These are phyloP conservation scores for Tanaodytes sp. DNA, from an alignment of 2,888 invertebrate genomes.

Conservation along the genomic window DNA sequence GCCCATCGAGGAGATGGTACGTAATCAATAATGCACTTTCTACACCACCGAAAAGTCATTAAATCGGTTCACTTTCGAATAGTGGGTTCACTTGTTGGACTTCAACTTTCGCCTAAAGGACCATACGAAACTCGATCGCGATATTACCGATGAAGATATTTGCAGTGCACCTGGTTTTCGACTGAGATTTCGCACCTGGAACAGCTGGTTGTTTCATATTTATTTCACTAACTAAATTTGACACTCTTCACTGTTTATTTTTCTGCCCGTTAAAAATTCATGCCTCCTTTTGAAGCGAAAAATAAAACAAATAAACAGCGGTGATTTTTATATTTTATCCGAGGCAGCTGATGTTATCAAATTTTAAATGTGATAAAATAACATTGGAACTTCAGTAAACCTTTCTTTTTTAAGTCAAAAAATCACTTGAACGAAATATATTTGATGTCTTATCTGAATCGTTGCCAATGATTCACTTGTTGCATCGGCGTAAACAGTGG, in stretches of 20 bases:
- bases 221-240: no score
- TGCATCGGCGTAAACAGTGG: slow-evolving; percentile 39
- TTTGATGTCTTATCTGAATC: slow-evolving; percentile 43
- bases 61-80: slow-evolving; percentile 16
- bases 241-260: no score
- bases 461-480: slow-evolving; percentile 49
- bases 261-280: no score
- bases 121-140: slow-evolving; percentile 11
- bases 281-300: no score
- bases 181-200: slow-evolving; percentile 57
- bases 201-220: no score
- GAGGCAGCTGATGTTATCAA: no score
- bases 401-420: no score
- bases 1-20: not conserved
- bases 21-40: not conserved
- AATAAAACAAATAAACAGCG: no score
- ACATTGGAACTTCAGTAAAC: no score
- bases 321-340: no score
- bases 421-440: no score
- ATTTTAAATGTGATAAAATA: no score
- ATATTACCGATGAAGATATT: slow-evolving; percentile 29
- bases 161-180: slow-evolving; percentile 52
- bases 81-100: not conserved
- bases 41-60: slow-evolving; percentile 3
- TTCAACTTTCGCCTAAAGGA: not conserved